Conservation (phyloP, 2,888 invertebrate species). For the Heliconius hortense region DNA sequence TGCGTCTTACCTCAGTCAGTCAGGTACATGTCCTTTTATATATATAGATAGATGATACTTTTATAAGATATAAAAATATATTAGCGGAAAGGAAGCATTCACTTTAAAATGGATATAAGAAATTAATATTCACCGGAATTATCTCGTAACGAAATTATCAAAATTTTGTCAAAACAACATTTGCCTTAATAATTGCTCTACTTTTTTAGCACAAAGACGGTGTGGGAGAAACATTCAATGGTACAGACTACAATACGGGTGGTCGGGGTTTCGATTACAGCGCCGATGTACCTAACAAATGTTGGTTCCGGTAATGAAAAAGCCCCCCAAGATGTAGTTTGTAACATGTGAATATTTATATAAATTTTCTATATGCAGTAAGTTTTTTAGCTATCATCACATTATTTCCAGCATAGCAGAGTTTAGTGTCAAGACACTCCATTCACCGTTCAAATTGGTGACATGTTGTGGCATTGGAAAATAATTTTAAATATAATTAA, state of each 20-base stretch:
- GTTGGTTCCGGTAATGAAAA: neutral
- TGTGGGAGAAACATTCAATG: neutral
- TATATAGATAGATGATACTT: too few relatives aligned
- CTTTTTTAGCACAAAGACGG: neutral
- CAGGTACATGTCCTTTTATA: too few relatives aligned
- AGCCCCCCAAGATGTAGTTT: neutral
- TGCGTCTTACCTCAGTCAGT: too few relatives aligned
- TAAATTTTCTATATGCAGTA: neutral
- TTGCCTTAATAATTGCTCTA: neutral
- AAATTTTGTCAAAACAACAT: neutral
- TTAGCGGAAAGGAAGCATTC: conserved; percentile 1
- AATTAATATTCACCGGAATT: conserved; percentile 7
- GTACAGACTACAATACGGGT: neutral
- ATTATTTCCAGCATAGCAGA: too few relatives aligned
- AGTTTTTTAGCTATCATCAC: too few relatives aligned
- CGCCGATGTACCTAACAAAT: neutral
- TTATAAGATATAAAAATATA: neutral
- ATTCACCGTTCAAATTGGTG: too few relatives aligned
- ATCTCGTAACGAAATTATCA: neutral
- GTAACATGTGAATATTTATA: neutral
- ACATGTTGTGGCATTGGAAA: too few relatives aligned
- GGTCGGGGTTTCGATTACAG: conserved; percentile 16
- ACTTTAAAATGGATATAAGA: neutral
- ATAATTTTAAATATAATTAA: too few relatives aligned
- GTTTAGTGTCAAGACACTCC: too few relatives aligned